A percentile compares a stretch with the other conserved stretches of the same genome.
Evolutionary conservation across 2,888 invertebrate genomes (phyloP).

Genomic region (Phortica magna): DNA sequence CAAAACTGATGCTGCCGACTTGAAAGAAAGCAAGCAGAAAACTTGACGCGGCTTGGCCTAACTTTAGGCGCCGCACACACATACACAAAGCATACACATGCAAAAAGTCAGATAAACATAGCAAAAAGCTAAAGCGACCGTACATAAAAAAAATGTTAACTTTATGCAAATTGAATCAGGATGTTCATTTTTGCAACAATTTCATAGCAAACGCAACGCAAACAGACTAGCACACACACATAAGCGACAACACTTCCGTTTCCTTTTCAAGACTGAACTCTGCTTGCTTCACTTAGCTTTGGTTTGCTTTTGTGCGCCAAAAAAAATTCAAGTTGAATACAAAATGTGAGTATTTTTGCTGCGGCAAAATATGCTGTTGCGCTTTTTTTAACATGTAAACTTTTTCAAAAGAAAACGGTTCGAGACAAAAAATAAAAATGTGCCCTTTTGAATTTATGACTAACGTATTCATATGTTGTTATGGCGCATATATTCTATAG

Average conservation of each 20-base stretch:
- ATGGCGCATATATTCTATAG: constrained; percentile 26
- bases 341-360: constrained; percentile 23
- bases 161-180: constrained; percentile 64
- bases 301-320: neutral
- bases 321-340: constrained; percentile 21
- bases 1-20: constrained; percentile 18
- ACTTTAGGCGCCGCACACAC: neutral
- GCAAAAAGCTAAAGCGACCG: constrained; percentile 24
- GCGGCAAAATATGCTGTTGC: constrained; percentile 29
- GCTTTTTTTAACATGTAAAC: constrained; percentile 50
- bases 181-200: constrained; percentile 48
- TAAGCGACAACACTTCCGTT: constrained; percentile 27
- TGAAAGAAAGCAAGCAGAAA: neutral
- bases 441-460: constrained; percentile 63
- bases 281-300: neutral
- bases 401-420: constrained; percentile 26
- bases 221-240: constrained; percentile 14
- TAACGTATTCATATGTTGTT: constrained; percentile 56
- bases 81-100: neutral
- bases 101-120: constrained; percentile 15
- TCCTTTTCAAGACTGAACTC: constrained; percentile 28
- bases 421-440: constrained; percentile 40
- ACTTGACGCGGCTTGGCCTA: constrained; percentile 16
- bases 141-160: constrained; percentile 37
- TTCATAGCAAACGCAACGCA: constrained; percentile 28